Base-by-base conservation (phyloP, 2,797 vertebrate species). In the Momotus momota region DNA sequence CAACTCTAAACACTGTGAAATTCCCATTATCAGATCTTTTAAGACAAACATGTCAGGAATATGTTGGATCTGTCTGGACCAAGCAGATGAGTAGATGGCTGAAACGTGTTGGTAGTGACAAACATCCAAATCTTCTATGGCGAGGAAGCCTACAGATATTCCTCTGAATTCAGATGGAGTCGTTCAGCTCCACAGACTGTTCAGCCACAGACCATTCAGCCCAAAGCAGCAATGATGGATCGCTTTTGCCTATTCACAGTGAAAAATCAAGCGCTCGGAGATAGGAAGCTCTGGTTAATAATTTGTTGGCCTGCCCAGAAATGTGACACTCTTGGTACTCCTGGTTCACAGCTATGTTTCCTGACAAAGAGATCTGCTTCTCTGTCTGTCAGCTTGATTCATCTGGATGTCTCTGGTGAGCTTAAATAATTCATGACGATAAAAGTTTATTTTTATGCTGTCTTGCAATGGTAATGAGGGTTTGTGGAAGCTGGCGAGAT, bases 371-470 rank as follows among this genome's bases (percentile, higher is more conserved):
- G 82, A 90, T 75, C 62, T 57, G 77, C 85, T 82, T 58, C 90
- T 84, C 88, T 80, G 55, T 64, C 93, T 86, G 83, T 67, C 0
- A 9, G 31, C 66, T 93, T 71, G 73, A 93, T 96, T 94, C 91
- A 94, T 77, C 43, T 51, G 81, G 86, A 87, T 94, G 94, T 95
- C 83, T 93, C 88, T 0, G 1, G 74, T 73, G 88, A 92, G 83
- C 71, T 88, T 96, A 85, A 96, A 95, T 93, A 95, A 96, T 95
- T 94, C 91, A 94, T 70, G 70, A 88, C 0, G 14, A 77, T 35
- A 71, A 80, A 96, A 90, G 74, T 84, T 96, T 82, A 92, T 95
- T 96, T 94, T 94, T 71, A 45, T 64, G 88, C 86, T 22, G 9
- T 77, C 93, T 95, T 3, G 0, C 86, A 93, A 94, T 77, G 88